A percentile compares a stretch with the other conserved stretches of the same genome.
Conservation (phyloP, 2,113 vertebrate genomes). For the Anguilla japonica region DNA sequence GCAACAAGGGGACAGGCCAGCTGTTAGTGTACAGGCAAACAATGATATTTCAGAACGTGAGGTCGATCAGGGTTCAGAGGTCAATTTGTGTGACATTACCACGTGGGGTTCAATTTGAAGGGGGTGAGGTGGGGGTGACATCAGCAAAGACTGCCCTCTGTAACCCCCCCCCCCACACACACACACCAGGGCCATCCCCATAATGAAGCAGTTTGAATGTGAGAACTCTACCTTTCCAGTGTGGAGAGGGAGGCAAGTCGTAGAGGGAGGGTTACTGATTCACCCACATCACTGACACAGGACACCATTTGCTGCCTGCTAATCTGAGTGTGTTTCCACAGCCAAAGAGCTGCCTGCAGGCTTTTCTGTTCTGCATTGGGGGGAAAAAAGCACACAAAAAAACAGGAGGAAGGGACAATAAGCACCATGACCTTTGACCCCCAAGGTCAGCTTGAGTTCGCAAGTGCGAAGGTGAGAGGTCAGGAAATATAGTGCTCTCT, state of each 20-base stretch:
- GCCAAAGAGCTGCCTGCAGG: neutral
- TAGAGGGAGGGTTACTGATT: neutral
- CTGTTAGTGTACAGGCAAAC: neutral
- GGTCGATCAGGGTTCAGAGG: too few relatives aligned
- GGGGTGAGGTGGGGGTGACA: neutral
- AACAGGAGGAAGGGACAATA: neutral
- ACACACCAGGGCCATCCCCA: neutral
- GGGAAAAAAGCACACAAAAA: neutral
- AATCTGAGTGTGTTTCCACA: slow-evolving; percentile 14
- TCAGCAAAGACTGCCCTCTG: neutral
- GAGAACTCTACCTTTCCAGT: slow-evolving; percentile 9
- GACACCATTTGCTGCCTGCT: neutral
- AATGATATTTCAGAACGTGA: too few relatives aligned
- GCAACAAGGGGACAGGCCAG: neutral
- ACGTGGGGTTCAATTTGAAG: neutral
- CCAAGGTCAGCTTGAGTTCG: neutral
- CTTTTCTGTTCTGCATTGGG: neutral
- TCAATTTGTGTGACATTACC: too few relatives aligned
- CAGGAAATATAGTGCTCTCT: neutral
- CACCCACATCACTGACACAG: neutral
- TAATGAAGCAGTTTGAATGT: slow-evolving; percentile 7
- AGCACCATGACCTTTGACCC: neutral
- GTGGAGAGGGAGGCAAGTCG: neutral
- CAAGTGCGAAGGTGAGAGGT: neutral
- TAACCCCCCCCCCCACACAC: neutral